Base-by-base conservation (phyloP, 2,888 invertebrate species). In the Andrena bicolor region DNA sequence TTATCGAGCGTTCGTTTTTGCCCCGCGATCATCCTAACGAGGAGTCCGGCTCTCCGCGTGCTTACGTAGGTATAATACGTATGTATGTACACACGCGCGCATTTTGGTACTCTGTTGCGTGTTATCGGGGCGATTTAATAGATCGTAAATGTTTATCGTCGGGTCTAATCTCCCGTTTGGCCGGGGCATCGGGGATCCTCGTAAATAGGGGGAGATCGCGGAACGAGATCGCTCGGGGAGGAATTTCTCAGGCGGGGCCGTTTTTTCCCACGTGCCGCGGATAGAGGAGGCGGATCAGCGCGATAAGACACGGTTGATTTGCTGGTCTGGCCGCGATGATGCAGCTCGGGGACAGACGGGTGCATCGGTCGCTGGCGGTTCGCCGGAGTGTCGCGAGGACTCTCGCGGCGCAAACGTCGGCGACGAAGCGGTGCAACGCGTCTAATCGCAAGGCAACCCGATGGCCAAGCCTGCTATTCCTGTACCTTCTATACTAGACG, bases 401-500 rank as follows among this genome's bases (percentile, higher is more conserved):
- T 41, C 41, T 16, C 41, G 76, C 64, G 49, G 65, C 70, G 71
- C 30, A 72, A 41, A 41, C 41, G 41, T 13, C 41, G 41, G 41
- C 82, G 83, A 80, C 76, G 82, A 83, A 80, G 83, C 88, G 86
- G 76, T 72, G 86, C 84, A 81, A 78, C 86, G 56, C 56, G 83
- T 82, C 86, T 88, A 88, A 41, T 41, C 41, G 41, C 41, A 85
- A 85, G 56, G 56, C 56, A 56, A 13, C 56, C 83, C 86, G 85
- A 86, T 83, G 86, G 86, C 80, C 76, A 86, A 88, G 88, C 78
- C 84, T 89, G 90, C 90, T 90, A 90, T 90, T 90, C 89, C 89
- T 89, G 90, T 90, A 89, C 86, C 88, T 85, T 87, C 89, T 85
- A 89, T 88, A 88, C 88, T 88, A 88, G 88, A 88, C 88, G 82